Conservation (phyloP, 2,888 invertebrate species). For the Orchestes rusci region DNA sequence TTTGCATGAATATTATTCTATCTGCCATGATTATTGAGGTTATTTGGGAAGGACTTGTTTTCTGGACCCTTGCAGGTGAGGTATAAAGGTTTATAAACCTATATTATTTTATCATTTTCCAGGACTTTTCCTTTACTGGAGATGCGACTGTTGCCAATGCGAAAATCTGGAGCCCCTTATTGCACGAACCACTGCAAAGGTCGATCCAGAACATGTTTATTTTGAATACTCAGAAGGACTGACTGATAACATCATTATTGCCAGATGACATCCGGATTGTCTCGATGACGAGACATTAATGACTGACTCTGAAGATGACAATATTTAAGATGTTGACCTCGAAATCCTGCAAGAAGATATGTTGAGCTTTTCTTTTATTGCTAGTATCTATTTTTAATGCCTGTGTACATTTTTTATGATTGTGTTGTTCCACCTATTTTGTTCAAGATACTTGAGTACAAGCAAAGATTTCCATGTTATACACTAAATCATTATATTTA, state of each 20-base stretch:
- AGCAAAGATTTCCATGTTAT: too few relatives aligned
- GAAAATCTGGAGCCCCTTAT: conserved; percentile 31
- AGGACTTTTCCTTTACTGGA: conserved; percentile 41
- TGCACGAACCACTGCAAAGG: conserved; percentile 20
- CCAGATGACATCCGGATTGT: conserved; percentile 47
- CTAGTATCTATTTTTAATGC: too few relatives aligned
- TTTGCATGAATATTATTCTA: conserved; percentile 46
- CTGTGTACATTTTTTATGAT: too few relatives aligned
- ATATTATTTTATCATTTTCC: conserved; percentile 13
- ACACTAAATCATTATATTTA: too few relatives aligned
- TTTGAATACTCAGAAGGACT: conserved; percentile 41
- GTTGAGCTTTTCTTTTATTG: too few relatives aligned
- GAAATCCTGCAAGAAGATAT: too few relatives aligned
- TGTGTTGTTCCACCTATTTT: too few relatives aligned
- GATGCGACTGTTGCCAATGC: conserved; percentile 42
- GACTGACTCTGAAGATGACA: conserved; percentile 19
- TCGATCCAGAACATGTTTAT: conserved; percentile 29
- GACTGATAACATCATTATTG: conserved; percentile 54
- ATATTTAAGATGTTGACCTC: too few relatives aligned
- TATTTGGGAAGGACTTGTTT: conserved; percentile 55
- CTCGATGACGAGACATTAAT: conserved; percentile 31
- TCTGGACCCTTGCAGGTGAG: conserved; percentile 55
- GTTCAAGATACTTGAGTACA: too few relatives aligned
- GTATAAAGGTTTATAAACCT: background rate
- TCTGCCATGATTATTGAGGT: conserved; percentile 51